Evolutionary conservation across 2,888 invertebrate species (phyloP).

Genomic region (Sinentomon sp.): DNA sequence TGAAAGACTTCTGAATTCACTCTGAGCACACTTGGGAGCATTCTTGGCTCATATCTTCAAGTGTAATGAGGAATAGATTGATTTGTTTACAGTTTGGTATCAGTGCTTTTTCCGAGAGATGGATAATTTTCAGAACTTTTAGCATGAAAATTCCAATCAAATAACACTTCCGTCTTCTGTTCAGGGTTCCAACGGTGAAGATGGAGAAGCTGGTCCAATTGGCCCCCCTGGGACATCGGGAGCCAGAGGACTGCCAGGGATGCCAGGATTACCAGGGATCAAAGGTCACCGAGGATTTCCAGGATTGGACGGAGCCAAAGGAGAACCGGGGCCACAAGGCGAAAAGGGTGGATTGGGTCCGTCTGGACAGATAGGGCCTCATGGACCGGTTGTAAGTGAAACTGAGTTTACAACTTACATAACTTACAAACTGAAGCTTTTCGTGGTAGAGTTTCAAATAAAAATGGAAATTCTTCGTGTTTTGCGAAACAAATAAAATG

Average conservation of each 20-base stretch:
- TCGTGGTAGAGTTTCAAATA: too few relatives aligned
- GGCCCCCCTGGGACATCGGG: conserved; percentile 43
- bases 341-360: conserved; percentile 43
- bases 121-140: too few relatives aligned
- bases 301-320: conserved; percentile 51
- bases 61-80: not conserved
- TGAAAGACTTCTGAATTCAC: too few relatives aligned
- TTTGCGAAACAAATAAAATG: too few relatives aligned
- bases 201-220: conserved; percentile 52
- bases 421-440: not conserved
- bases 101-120: too few relatives aligned
- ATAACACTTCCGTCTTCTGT: conserved; percentile 1
- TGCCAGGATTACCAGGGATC: conserved; percentile 49
- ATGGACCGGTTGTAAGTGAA: conserved; percentile 35
- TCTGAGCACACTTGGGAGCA: too few relatives aligned
- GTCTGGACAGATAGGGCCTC: conserved; percentile 27
- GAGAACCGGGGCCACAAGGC: conserved; percentile 42
- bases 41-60: not conserved
- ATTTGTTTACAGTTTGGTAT: too few relatives aligned
- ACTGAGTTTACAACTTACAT: not conserved
- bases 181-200: conserved; percentile 29
- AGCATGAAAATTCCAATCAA: conserved; percentile 1
- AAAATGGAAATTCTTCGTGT: too few relatives aligned
- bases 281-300: conserved; percentile 59
- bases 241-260: conserved; percentile 38